These are phyloP conservation scores for Porites lutea DNA, from an alignment of 64 coral and sea anemone species.

Conservation along the genomic window DNA sequence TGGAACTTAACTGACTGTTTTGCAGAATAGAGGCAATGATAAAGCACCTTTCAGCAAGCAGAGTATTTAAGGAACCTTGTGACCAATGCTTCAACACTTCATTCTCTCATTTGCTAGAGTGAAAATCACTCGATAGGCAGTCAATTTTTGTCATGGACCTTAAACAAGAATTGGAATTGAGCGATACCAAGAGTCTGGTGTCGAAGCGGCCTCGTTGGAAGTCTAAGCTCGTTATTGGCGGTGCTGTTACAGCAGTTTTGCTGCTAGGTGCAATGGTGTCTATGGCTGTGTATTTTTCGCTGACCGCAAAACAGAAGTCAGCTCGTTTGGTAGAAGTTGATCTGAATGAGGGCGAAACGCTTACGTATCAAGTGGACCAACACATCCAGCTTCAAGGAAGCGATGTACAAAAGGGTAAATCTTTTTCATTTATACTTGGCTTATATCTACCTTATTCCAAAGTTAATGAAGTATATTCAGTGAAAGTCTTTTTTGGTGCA, in stretches of 20 bases:
- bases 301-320: neutral
- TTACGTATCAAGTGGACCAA: constrained; percentile 2
- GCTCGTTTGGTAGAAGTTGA: neutral
- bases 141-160: neutral
- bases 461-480: no score
- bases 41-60: no score
- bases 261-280: neutral
- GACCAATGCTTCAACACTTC: neutral
- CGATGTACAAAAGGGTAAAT: constrained; percentile 5
- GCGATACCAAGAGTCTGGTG: neutral
- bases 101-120: neutral
- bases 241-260: neutral
- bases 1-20: no score
- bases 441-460: no score
- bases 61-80: no score
- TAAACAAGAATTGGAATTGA: neutral
- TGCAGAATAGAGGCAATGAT: no score
- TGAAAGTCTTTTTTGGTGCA: no score
- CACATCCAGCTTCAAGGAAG: neutral
- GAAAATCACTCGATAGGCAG: neutral
- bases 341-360: constrained; percentile 10
- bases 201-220: neutral
- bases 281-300: neutral
- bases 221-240: neutral
- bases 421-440: no score